Base-by-base conservation (phyloP, 2,888 invertebrate species). In the Cetonia aurata region DNA sequence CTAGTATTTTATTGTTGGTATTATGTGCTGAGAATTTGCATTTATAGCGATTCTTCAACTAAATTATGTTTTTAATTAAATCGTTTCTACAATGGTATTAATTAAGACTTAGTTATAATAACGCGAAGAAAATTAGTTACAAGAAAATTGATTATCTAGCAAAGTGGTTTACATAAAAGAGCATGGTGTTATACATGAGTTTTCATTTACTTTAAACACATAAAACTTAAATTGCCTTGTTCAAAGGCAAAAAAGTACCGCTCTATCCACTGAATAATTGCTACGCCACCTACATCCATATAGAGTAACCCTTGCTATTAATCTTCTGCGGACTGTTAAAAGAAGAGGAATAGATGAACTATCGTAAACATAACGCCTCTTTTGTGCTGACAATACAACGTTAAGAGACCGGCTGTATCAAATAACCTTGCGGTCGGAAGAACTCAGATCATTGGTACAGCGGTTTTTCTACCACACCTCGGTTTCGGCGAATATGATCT, bases 401-500 rank as follows among this genome's bases (percentile, higher is more conserved):
- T 37, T 41, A 19, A 15, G 19, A 42, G 42, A 12, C 41, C 41
- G 52, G 6, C 9, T 33, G n/a, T 13, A 33, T n/a, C 48, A 48
- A 48, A 13, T 48, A n/a, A 48, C 31, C 25, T 25, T 37, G 48
- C 46, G 13, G 50, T 41, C 33, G 3, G 37, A 65, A 9, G 31
- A 19, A 17, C 6, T 13, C 37, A 1, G 37, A 37, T 37, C 6
- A 8, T 37, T 4, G 8, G 9, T 6, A 37, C 10, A 8, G 1
- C 37, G 17, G n/a, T n/a, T 44, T 62, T 69, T 69, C 48, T 69
- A 60, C 69, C 55, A 10, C 52, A 69, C 52, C 60, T 69, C 52
- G 37, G 46, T 17, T 67, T n/a, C 31, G 13, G 48, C 56, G 33
- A 46, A 41, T 65, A 65, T 57, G 48, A 56, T 57, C 67, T 67